These are phyloP conservation scores for Idaea aversata DNA, from an alignment of 2,888 invertebrate genomes.

Conservation along the genomic window DNA sequence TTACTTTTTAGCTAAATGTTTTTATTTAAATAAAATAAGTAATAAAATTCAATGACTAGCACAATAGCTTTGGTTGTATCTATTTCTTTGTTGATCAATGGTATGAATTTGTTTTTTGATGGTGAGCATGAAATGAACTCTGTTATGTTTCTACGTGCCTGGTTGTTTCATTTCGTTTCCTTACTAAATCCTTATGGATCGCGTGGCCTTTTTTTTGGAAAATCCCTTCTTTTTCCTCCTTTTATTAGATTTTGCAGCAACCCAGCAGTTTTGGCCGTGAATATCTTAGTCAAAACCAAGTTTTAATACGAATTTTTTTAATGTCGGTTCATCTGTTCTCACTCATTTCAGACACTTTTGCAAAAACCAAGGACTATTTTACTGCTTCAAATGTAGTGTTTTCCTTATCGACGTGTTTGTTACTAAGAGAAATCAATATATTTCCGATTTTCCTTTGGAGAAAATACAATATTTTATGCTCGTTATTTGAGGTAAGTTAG, in stretches of 20 bases:
- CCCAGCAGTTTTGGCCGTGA: too few relatives aligned
- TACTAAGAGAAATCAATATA: constrained; percentile 37
- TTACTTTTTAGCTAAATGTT: neutral
- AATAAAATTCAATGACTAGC: constrained; percentile 39
- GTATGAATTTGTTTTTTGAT: constrained; percentile 35
- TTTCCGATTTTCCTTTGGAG: constrained; percentile 30
- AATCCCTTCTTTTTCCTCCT: too few relatives aligned
- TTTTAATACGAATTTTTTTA: neutral
- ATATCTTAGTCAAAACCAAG: too few relatives aligned
- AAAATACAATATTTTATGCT: constrained; percentile 25
- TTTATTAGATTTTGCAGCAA: too few relatives aligned
- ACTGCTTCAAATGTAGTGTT: constrained; percentile 43
- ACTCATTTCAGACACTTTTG: constrained; percentile 38
- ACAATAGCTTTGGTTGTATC: constrained; percentile 38
- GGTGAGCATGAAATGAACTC: constrained; percentile 30
- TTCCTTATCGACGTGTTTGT: constrained; percentile 39
- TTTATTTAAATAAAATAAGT: constrained; percentile 4
- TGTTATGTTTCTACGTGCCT: too few relatives aligned
- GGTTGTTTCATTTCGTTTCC: too few relatives aligned
- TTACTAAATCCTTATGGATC: too few relatives aligned
- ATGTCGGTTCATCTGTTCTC: neutral
- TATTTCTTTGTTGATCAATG: constrained; percentile 41
- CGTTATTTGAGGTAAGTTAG: constrained; percentile 41
- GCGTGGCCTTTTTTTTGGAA: too few relatives aligned
- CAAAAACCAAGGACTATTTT: constrained; percentile 35